phyloP scores from a whole-genome alignment of 2,113 vertebrate species.

The Tautogolabrus adspersus region DNA sequence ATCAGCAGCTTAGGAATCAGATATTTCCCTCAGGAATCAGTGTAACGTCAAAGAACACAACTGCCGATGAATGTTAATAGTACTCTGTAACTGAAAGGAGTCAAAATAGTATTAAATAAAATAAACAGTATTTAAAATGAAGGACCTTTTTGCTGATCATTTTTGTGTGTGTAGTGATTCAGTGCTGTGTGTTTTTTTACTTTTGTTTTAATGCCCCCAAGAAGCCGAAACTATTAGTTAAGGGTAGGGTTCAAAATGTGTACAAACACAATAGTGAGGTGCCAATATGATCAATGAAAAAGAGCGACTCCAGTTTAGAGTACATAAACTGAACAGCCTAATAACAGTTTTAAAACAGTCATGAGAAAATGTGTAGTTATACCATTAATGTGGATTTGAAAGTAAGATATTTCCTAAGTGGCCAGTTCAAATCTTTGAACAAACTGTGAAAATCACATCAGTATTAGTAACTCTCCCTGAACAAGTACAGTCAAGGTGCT shows the following conservation, averaged over 20 bases:
- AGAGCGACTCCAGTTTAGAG: not conserved
- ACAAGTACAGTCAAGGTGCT: conserved; percentile 42
- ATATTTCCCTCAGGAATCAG: conserved; percentile 5
- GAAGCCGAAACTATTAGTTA: not conserved
- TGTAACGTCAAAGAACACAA: not conserved
- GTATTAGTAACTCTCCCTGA: conserved; percentile 12
- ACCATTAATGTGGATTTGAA: not conserved
- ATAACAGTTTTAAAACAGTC: not conserved
- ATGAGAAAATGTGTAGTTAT: not conserved
- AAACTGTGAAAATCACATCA: not conserved
- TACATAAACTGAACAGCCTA: no score
- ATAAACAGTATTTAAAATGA: no score
- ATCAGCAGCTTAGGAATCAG: conserved; percentile 7
- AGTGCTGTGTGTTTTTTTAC: no score
- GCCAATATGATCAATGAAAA: not conserved
- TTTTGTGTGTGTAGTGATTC: no score
- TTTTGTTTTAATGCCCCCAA: not conserved
- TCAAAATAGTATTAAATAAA: not conserved
- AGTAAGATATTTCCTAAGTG: not conserved
- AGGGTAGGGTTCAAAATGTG: not conserved
- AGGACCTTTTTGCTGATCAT: not conserved
- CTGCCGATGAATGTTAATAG: not conserved
- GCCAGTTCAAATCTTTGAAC: not conserved
- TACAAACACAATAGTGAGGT: not conserved
- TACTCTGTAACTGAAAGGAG: not conserved